These are phyloP conservation scores for Hexactinellida sp. DNA, from an alignment of 37 sponge, comb jelly and placozoan species.

Conservation along the genomic window DNA sequence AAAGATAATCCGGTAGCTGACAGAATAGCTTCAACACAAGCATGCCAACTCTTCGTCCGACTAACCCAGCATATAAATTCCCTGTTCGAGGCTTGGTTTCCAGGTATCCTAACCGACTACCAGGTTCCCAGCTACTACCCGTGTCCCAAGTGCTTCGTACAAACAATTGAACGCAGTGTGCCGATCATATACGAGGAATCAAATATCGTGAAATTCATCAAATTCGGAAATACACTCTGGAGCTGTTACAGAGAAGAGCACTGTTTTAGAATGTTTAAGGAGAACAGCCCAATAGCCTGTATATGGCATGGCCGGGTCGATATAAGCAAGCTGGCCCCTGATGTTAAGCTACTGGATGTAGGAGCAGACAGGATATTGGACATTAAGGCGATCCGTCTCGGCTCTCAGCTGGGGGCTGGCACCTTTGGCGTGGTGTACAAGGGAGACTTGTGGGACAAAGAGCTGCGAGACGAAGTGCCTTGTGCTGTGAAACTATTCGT, in stretches of 20 bases:
- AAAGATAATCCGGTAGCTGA: background rate
- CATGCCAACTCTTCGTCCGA: conserved; percentile 45
- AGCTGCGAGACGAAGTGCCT: background rate
- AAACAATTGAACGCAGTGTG: background rate
- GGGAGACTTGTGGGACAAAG: background rate
- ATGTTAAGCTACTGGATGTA: conserved; percentile 14
- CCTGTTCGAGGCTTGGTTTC: conserved; percentile 51
- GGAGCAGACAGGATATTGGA: background rate
- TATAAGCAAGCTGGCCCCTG: background rate
- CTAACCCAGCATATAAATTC: conserved; percentile 44
- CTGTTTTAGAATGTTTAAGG: background rate
- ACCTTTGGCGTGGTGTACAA: background rate
- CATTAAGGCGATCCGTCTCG: background rate
- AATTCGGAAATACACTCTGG: background rate
- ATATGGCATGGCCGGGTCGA: background rate
- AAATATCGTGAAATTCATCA: background rate
- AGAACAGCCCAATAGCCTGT: background rate
- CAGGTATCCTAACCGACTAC: conserved; percentile 30
- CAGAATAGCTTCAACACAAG: background rate
- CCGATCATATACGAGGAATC: background rate
- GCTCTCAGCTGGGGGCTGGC: background rate
- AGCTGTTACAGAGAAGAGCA: background rate
- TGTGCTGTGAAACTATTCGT: conserved; percentile 1
- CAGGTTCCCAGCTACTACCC: background rate
- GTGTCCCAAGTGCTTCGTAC: background rate